A percentile compares a stretch with the other conserved stretches of the same genome.
Evolutionary conservation across 1,140 invertebrate species (phyloP).

Genomic region (Lasioglossum baleicum): DNA sequence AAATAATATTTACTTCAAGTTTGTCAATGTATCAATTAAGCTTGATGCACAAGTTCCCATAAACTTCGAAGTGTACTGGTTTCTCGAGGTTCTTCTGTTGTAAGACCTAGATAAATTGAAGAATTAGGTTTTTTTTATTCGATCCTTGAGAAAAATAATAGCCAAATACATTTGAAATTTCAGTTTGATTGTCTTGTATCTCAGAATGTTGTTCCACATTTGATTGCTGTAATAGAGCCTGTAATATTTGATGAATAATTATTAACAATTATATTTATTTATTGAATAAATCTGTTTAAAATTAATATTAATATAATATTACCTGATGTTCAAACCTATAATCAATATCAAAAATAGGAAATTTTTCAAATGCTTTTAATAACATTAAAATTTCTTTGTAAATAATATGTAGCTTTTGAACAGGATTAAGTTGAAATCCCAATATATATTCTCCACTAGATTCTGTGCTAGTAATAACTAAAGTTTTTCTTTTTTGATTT

Average conservation of each 20-base stretch:
- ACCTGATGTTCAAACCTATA: conserved; percentile 84
- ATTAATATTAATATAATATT: no score
- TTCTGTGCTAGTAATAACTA: conserved; percentile 93
- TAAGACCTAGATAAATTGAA: conserved; percentile 89
- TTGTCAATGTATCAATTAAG: no score
- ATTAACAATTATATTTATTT: conserved; percentile 9
- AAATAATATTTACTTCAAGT: no score
- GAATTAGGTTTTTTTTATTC: conserved; percentile 86
- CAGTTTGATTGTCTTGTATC: conserved; percentile 86
- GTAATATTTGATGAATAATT: conserved; percentile 27
- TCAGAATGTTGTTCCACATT: conserved; percentile 83
- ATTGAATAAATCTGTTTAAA: no score
- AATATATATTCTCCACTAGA: conserved; percentile 94
- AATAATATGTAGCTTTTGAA: conserved; percentile 88
- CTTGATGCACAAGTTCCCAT: conserved; percentile 90
- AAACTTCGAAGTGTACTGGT: conserved; percentile 90
- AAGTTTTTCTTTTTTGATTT: no score
- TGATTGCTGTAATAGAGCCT: conserved; percentile 70
- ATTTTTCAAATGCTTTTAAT: conserved; percentile 89
- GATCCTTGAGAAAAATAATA: conserved; percentile 88
- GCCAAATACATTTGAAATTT: conserved; percentile 88
- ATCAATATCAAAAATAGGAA: conserved; percentile 95
- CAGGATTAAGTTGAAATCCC: conserved; percentile 96
- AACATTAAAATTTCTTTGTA: conserved; percentile 92
- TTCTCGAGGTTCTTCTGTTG: conserved; percentile 91